Base-by-base conservation (phyloP, 2,113 vertebrate species). In the Ahaetulla prasina region DNA sequence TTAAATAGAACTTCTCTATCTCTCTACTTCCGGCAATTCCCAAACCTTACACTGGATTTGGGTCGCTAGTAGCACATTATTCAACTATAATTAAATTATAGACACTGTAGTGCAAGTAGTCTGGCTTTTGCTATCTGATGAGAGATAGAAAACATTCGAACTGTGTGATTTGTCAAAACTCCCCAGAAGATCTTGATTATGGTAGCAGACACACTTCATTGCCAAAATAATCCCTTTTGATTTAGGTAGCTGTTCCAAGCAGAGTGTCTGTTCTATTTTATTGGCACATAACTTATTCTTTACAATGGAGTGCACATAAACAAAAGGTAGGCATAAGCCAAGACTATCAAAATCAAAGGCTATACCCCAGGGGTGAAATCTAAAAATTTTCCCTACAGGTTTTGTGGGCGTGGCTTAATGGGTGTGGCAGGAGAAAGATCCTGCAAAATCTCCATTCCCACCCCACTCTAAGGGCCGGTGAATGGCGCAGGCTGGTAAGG, bases 171-270 rank as follows among this genome's bases (percentile, higher is more conserved):
- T 89, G 43, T 91, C 88, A 16, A 39, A 27, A 54, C 54, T 93
- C 45, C 84, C 80, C 47, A 91, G 30, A 92, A 92, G 30, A 90
- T 4, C 39, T 94, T 93, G 89, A 92, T 94, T 94, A 94, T 88
- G 74, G 90, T 95, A 94, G 91, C 94, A 95, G 27, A 90, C 87
- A 53, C 88, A 1, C 8, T 60, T 91, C 87, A 49, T 57, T 93
- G 5, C 89, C 90, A 54, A 16, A 6, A 22, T 35, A 90, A 89
- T 93, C 54, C 3, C 18, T 9, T 57, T 27, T 90, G 0, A 91
- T 93, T 93, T 86, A 63, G 55, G 50, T 7, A 86, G 49, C 35
- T 52, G 2, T 54, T 92, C 60, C 30, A 91, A 92, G 30, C 0
- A 60, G 49, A 93, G 3, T 86, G 12, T 49, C 25, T 50, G 54